Evolutionary conservation across 2,888 invertebrate species (phyloP), one percentile per base, ranked within the genome.

Genomic region (Phyllotreta striolata): DNA sequence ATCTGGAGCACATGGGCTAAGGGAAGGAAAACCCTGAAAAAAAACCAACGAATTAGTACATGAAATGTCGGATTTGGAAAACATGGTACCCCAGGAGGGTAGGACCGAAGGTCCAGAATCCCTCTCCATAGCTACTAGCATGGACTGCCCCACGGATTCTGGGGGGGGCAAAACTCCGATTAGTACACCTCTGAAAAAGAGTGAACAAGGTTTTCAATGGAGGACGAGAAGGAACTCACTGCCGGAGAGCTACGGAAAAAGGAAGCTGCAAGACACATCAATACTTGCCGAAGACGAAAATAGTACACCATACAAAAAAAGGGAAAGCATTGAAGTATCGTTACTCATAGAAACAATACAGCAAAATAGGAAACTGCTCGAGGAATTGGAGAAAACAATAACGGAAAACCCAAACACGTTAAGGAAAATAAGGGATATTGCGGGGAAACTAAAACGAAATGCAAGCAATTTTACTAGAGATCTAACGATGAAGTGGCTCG

Each of bases 331-430:
- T 6, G 52, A 52, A 7, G 13, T 24, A 7, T 24, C 38, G 0
- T 12, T 52, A 2, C 1, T 52, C 3, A 9, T 10, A 12, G 54
- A 54, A 10, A 40, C 54, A 4, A 54, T 54, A 35, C 6, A 54
- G 24, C 4, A 1, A 3, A 54, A 12, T 1, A 35, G 4, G 4
- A 10, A 39, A 14, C 6, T 54, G 8, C n/a, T 4, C 1, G 12
- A n/a, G 13, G 54, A 54, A 3, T 39, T 54, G 9, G 54, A 7
- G 5, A 54, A 39, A n/a, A 9, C 13, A 8, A 39, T 54, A 7
- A 5, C 8, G 6, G 38, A n/a, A 35, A 24, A 54, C n/a, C 54
- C 40, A 2, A 54, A 54, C 35, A 40, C 54, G 5, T 39, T 14
- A 8, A 34, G 13, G 1, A 35, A 35, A 6, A 51, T 39, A 3